Percentiles rank a stretch among this genome's conserved stretches.
These are phyloP conservation scores for Uromys caudimaculatus DNA, from an alignment of 2,797 vertebrate species.

Conservation along the genomic window DNA sequence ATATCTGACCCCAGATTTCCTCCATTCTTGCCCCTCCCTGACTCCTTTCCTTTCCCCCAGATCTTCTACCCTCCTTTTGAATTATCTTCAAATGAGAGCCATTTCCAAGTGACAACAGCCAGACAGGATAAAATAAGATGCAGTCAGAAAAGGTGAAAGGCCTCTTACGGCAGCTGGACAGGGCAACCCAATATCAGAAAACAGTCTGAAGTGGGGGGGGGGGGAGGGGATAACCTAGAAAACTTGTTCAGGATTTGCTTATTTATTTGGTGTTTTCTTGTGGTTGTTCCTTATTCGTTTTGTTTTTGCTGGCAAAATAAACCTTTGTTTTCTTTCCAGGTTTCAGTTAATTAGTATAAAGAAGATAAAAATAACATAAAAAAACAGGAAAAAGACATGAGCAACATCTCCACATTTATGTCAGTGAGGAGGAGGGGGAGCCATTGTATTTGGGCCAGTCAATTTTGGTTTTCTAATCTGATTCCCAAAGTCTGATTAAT, in stretches of 20 bases:
- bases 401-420: not conserved
- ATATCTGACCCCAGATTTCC: not conserved
- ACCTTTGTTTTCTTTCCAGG: not conserved
- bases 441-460: not conserved
- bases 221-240: not conserved
- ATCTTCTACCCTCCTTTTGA: not conserved
- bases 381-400: not conserved
- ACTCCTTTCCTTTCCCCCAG: fast-evolving
- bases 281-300: not conserved
- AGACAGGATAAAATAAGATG: not conserved
- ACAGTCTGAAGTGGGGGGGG: not conserved
- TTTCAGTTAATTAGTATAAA: not conserved
- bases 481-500: not conserved
- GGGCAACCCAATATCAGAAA: no score
- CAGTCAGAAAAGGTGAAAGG: not conserved
- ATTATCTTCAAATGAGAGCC: not conserved
- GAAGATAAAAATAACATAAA: not conserved
- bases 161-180: not conserved
- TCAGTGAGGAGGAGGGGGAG: not conserved
- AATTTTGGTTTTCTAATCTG: constrained; percentile 35
- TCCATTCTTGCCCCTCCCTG: not conserved
- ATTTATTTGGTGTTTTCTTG: not conserved
- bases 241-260: not conserved
- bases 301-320: not conserved
- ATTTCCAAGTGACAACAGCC: not conserved